A percentile compares a stretch with the other conserved stretches of the same genome.
phyloP scores from a whole-genome alignment of 2,113 vertebrate genomes.

The Crocuta crocuta region DNA sequence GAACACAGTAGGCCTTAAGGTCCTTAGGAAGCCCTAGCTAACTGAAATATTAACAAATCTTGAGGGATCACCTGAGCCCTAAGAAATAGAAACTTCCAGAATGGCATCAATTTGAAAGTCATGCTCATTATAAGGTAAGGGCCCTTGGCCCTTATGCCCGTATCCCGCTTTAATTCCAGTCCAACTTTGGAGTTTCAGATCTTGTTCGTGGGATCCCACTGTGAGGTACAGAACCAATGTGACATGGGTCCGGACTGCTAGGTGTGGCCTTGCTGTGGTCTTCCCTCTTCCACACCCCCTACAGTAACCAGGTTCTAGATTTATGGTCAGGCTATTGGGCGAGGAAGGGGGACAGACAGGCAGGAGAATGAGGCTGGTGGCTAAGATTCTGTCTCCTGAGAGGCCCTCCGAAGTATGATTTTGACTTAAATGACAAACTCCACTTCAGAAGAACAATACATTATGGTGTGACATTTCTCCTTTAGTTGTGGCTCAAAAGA shows the following conservation, averaged over 20 bases:
- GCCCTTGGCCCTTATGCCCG: not conserved
- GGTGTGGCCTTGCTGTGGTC: not conserved
- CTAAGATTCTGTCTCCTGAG: not conserved
- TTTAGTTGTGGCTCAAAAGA: slow-evolving; percentile 87
- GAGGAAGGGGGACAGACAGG: not conserved
- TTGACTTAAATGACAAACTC: not conserved
- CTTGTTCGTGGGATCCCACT: not conserved
- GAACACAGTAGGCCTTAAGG: not conserved
- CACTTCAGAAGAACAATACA: not conserved
- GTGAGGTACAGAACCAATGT: not conserved
- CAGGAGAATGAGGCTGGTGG: not conserved
- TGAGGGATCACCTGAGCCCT: not conserved
- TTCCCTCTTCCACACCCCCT: not conserved
- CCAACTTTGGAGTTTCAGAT: not conserved
- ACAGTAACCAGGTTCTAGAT: not conserved
- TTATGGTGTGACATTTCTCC: not conserved
- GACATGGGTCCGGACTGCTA: not conserved
- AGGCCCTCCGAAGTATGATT: not conserved
- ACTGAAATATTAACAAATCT: not conserved
- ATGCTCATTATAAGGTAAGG: not conserved
- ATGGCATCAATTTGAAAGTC: not conserved
- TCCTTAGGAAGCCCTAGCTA: not conserved
- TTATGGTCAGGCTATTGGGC: not conserved
- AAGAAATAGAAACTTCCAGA: slow-evolving; percentile 45
- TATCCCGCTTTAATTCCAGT: not conserved